These are phyloP conservation scores for Capra hircus DNA, from an alignment of 2,113 vertebrate genomes.

Conservation along the genomic window DNA sequence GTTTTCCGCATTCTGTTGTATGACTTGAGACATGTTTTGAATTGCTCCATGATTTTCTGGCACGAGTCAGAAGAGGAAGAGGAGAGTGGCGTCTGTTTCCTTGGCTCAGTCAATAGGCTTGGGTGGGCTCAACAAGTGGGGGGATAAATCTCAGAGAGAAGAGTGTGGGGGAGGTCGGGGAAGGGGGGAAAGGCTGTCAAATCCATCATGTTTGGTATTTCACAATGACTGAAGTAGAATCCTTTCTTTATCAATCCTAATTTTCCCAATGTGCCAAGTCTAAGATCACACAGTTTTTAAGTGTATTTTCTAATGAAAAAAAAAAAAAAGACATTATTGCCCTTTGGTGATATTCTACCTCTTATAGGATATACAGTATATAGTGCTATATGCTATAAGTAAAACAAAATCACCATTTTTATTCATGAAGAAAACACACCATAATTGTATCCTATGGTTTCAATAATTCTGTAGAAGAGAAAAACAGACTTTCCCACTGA, in stretches of 20 bases:
- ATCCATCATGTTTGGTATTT: slow-evolving; percentile 39
- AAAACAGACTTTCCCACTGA: neutral
- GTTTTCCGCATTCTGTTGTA: slow-evolving; percentile 31
- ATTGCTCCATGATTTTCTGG: slow-evolving; percentile 30
- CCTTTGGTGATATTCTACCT: neutral
- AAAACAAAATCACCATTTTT: neutral
- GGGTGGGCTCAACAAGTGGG: slow-evolving; percentile 28
- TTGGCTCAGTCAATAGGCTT: slow-evolving; percentile 50
- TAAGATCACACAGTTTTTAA: neutral
- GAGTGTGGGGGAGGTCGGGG: neutral
- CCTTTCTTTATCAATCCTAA: slow-evolving; percentile 9
- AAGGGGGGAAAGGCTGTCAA: slow-evolving; percentile 22
- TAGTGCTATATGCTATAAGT: neutral
- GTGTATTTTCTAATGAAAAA: neutral
- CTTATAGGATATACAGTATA: neutral
- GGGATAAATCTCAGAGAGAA: slow-evolving; percentile 29
- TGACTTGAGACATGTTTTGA: slow-evolving; percentile 52
- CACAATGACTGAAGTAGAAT: slow-evolving; percentile 37
- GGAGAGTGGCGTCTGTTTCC: slow-evolving; percentile 43
- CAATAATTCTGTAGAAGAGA: neutral
- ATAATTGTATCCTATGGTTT: neutral
- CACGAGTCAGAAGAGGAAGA: slow-evolving; percentile 53
- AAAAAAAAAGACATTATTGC: neutral
- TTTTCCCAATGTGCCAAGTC: neutral
- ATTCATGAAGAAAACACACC: neutral